phyloP scores from a whole-genome alignment of 1,140 invertebrate species.

The Diorhabda sublineata region DNA sequence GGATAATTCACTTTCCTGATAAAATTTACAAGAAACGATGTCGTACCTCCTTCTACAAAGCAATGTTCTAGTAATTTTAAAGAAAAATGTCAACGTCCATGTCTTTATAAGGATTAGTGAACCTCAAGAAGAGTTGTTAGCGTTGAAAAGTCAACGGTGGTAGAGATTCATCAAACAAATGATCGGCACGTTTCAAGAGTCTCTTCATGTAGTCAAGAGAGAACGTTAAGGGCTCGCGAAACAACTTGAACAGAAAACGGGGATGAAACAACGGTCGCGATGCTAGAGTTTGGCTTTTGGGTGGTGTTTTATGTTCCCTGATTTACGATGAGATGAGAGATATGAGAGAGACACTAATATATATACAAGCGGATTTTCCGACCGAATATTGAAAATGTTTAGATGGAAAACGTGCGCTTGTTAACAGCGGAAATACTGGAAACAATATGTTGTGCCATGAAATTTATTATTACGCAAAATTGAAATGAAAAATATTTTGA shows the following conservation, averaged over 20 bases:
- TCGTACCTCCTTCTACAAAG: no score
- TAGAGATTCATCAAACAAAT: slow-evolving; percentile 38
- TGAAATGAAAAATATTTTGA: no score
- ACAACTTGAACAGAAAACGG: slow-evolving; percentile 14
- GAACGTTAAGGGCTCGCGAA: slow-evolving; percentile 32
- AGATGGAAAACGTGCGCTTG: neutral
- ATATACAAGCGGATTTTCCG: no score
- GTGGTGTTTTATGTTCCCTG: slow-evolving; percentile 3
- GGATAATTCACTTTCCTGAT: no score
- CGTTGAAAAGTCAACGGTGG: slow-evolving; percentile 30
- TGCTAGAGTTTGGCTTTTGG: slow-evolving; percentile 7
- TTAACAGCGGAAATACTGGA: no score
- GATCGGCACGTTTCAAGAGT: slow-evolving; percentile 37
- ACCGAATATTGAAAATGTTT: neutral
- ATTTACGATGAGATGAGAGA: neutral
- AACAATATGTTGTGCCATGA: no score
- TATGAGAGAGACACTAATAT: neutral
- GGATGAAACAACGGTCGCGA: slow-evolving; percentile 7
- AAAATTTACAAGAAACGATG: no score
- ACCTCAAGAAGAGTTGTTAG: slow-evolving; percentile 23
- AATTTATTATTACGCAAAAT: no score
- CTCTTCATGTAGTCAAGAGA: slow-evolving; percentile 38
- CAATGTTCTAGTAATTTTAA: no score
- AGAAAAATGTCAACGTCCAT: neutral
- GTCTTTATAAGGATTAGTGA: neutral